Percentiles rank a stretch among this genome's conserved stretches.
phyloP scores from a whole-genome alignment of 2,888 invertebrate genomes.

The Patella pellucida region DNA sequence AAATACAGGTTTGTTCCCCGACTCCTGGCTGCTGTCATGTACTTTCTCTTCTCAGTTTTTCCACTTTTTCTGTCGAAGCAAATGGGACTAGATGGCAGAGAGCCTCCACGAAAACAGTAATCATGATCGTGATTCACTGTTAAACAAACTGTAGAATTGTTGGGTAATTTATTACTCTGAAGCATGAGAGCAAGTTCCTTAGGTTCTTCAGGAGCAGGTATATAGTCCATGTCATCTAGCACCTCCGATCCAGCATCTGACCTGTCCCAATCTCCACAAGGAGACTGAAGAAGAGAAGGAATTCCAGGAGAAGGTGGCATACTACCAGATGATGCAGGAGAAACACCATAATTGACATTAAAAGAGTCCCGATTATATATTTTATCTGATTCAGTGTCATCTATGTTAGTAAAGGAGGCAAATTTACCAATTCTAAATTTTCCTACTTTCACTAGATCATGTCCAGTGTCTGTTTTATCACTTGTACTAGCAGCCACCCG shows the following conservation, averaged over 20 bases:
- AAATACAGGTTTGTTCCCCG: slow-evolving; percentile 21
- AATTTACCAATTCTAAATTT: slow-evolving; percentile 61
- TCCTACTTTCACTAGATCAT: slow-evolving; percentile 47
- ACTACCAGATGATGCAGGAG: slow-evolving; percentile 28
- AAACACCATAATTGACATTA: slow-evolving; percentile 27
- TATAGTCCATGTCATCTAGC: slow-evolving; percentile 36
- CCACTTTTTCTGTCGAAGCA: background rate
- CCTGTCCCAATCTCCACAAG: slow-evolving; percentile 42
- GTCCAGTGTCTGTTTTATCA: slow-evolving; percentile 3
- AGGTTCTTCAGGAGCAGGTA: background rate
- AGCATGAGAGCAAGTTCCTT: background rate
- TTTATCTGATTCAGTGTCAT: slow-evolving; percentile 45
- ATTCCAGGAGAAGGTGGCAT: slow-evolving; percentile 27
- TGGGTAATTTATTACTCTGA: background rate
- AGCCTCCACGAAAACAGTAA: slow-evolving; percentile 46
- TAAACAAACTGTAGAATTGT: background rate
- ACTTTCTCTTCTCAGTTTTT: slow-evolving; percentile 34
- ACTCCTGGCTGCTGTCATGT: slow-evolving; percentile 27
- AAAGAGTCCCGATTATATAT: slow-evolving; percentile 20
- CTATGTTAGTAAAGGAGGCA: slow-evolving; percentile 59
- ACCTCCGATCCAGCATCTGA: slow-evolving; percentile 42
- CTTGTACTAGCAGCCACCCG: slow-evolving; percentile 11
- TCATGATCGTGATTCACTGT: slow-evolving; percentile 58
- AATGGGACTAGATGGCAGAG: background rate
- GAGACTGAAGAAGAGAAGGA: slow-evolving; percentile 36